phyloP scores from a whole-genome alignment of 2,888 invertebrate species.

The Tachystola acroxantha region DNA sequence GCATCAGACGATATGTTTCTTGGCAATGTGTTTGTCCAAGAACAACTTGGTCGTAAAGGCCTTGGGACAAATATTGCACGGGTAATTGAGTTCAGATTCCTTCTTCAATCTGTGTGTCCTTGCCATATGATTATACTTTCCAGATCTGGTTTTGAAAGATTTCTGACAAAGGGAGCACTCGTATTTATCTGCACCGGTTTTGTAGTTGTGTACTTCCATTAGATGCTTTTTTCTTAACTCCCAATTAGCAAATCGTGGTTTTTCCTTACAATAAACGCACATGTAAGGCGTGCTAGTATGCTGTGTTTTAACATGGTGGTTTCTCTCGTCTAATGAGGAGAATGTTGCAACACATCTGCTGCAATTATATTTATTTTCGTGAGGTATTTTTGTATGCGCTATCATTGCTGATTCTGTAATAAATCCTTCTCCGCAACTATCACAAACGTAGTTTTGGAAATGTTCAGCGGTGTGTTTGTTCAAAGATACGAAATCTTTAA shows the following conservation, averaged over 20 bases:
- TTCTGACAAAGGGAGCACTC: slow-evolving; percentile 64
- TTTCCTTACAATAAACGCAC: slow-evolving; percentile 63
- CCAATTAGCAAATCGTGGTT: slow-evolving; percentile 67
- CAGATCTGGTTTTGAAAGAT: slow-evolving; percentile 63
- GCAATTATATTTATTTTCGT: slow-evolving; percentile 65
- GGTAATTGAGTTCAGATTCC: slow-evolving; percentile 60
- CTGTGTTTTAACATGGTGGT: slow-evolving; percentile 60
- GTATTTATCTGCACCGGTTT: slow-evolving; percentile 60
- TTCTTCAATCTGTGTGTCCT: slow-evolving; percentile 63
- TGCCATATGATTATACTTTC: slow-evolving; percentile 69
- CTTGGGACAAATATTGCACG: slow-evolving; percentile 70
- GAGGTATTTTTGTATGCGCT: slow-evolving; percentile 64
- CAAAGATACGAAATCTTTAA: slow-evolving; percentile 62
- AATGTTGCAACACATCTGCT: slow-evolving; percentile 65
- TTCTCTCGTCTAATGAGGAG: slow-evolving; percentile 55
- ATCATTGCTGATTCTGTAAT: slow-evolving; percentile 68
- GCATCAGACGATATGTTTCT: slow-evolving; percentile 63
- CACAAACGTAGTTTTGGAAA: slow-evolving; percentile 69
- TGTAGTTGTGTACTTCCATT: slow-evolving; percentile 63
- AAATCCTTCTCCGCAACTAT: slow-evolving; percentile 68
- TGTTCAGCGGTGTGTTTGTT: slow-evolving; percentile 65
- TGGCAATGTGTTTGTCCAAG: slow-evolving; percentile 73
- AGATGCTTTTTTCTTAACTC: slow-evolving; percentile 61
- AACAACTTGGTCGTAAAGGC: slow-evolving; percentile 75
- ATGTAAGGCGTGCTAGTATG: slow-evolving; percentile 63